Percentiles rank a stretch among this genome's conserved stretches.
phyloP scores from a whole-genome alignment of 2,797 vertebrate genomes.

The Labroides dimidiatus region DNA sequence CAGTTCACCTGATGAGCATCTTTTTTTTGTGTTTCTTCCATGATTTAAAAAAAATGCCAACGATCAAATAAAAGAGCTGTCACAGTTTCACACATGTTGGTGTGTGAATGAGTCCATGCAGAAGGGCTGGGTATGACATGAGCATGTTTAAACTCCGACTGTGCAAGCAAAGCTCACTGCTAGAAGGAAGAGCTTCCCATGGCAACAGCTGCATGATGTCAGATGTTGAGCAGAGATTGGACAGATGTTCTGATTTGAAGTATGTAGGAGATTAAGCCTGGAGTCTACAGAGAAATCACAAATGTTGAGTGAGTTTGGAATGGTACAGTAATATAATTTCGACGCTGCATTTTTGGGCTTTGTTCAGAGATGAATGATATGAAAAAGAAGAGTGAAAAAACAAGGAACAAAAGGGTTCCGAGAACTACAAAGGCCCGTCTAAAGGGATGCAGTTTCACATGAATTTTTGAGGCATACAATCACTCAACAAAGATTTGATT shows the following conservation, averaged over 20 bases:
- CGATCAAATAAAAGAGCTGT: no score
- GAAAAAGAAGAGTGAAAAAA: neutral
- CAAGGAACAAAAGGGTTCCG: neutral
- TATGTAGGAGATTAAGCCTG: constrained; percentile 51
- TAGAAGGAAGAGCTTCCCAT: constrained; percentile 27
- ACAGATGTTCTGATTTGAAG: constrained; percentile 67
- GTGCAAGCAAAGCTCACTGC: constrained; percentile 41
- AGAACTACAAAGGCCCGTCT: constrained; percentile 2
- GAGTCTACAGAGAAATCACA: constrained; percentile 53
- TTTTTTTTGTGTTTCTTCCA: no score
- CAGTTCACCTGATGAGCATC: no score
- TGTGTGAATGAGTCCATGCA: neutral
- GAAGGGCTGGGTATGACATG: constrained; percentile 15
- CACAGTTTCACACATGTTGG: no score
- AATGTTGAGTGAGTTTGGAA: constrained; percentile 26
- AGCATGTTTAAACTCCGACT: constrained; percentile 35
- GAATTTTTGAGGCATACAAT: constrained; percentile 11
- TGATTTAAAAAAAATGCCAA: no score
- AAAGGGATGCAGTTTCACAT: neutral
- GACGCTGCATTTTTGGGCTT: neutral
- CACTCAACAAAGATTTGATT: constrained; percentile 4
- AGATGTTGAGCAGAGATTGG: constrained; percentile 56
- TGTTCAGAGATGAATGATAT: constrained; percentile 7
- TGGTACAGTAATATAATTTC: constrained; percentile 17
- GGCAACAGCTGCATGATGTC: constrained; percentile 65